These are phyloP conservation scores for Micromussa lordhowensis DNA, from an alignment of 92 coral and sea anemone species.

Conservation along the genomic window DNA sequence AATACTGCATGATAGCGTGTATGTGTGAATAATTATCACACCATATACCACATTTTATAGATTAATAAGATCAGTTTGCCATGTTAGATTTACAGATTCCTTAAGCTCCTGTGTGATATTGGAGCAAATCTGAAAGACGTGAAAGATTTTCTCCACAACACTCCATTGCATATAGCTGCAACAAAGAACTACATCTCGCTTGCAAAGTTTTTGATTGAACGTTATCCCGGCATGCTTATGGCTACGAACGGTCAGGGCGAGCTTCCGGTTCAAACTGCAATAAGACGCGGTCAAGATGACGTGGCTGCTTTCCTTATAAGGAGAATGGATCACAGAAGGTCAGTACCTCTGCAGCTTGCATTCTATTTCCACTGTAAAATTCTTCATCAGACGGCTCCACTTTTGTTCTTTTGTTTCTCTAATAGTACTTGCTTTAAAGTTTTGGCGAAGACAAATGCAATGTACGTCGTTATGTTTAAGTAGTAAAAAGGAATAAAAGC, in stretches of 20 bases:
- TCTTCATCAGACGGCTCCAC: no score
- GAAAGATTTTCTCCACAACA: conserved; percentile 44
- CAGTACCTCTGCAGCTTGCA: not conserved
- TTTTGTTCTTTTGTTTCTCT: no score
- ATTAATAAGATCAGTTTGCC: not conserved
- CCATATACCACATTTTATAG: not conserved
- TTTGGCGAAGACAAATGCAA: no score
- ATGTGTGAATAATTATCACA: no score
- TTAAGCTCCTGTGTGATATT: conserved; percentile 18
- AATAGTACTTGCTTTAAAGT: no score
- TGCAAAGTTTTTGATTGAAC: conserved; percentile 52
- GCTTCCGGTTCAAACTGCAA: conserved; percentile 68
- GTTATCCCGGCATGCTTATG: conserved; percentile 64
- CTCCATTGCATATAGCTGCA: conserved; percentile 69
- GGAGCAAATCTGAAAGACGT: conserved; percentile 23
- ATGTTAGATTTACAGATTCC: conserved; percentile 34
- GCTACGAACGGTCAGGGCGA: conserved; percentile 49
- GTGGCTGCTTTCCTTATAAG: conserved; percentile 68
- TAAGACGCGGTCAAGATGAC: conserved; percentile 55
- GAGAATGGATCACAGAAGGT: conserved; percentile 69
- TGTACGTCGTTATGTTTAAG: no score
- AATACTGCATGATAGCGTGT: no score
- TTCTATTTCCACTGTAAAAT: no score
- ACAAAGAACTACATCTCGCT: conserved; percentile 55
- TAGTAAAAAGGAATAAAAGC: no score